phyloP scores from a whole-genome alignment of 2,797 vertebrate species.

The Urocyon cinereoargenteus region DNA sequence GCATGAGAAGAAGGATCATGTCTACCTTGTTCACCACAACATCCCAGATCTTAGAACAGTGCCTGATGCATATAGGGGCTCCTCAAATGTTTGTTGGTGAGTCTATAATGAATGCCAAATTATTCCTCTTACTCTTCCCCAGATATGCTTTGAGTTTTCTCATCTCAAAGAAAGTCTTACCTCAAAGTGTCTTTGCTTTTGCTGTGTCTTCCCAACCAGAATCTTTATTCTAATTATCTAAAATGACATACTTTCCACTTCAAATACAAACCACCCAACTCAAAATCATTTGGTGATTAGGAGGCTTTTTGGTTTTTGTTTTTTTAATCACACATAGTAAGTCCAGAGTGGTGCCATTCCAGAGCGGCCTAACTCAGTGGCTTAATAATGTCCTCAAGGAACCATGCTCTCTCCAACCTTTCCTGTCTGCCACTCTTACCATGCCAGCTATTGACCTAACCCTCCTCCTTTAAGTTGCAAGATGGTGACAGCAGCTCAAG shows the following conservation, averaged over 20 bases:
- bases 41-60: neutral
- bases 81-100: neutral
- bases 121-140: neutral
- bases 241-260: slow-evolving; percentile 41
- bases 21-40: neutral
- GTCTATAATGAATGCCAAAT: neutral
- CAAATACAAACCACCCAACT: neutral
- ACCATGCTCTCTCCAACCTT: neutral
- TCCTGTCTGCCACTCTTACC: neutral
- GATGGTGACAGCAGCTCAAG: neutral
- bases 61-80: neutral
- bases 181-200: neutral
- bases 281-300: neutral
- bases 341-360: neutral
- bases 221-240: neutral
- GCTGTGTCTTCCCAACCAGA: neutral
- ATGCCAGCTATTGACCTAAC: neutral
- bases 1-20: neutral
- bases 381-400: neutral
- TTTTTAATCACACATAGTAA: neutral
- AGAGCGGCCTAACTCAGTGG: neutral
- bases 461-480: neutral
- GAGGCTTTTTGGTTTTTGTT: neutral
- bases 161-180: slow-evolving; percentile 2
- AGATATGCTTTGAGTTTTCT: slow-evolving; percentile 11